These are phyloP conservation scores for Heliconius himera DNA, from an alignment of 1,140 invertebrate genomes.

Conservation along the genomic window DNA sequence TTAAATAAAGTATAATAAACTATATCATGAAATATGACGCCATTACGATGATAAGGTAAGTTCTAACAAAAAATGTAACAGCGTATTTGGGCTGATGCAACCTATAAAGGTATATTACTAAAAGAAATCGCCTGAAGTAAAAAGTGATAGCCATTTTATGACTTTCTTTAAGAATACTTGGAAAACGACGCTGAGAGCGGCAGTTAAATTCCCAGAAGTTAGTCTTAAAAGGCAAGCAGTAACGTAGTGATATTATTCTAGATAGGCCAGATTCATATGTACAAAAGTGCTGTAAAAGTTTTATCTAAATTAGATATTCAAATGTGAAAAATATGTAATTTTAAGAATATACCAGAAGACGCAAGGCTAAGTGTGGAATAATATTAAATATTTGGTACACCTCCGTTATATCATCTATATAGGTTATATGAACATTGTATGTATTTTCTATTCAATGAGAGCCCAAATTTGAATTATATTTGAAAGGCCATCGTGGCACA, in stretches of 20 bases:
- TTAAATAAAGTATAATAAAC: slow-evolving; percentile 8
- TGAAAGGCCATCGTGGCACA: no score
- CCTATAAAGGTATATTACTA: slow-evolving; percentile 22
- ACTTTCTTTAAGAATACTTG: slow-evolving; percentile 1
- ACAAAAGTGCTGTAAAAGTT: background rate
- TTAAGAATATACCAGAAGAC: no score
- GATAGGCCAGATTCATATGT: background rate
- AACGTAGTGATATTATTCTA: background rate
- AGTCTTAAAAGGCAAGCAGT: background rate
- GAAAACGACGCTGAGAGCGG: slow-evolving; percentile 5
- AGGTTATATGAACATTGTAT: no score
- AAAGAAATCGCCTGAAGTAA: slow-evolving; percentile 24
- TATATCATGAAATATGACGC: slow-evolving; percentile 18
- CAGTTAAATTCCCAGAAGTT: slow-evolving; percentile 17
- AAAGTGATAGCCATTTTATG: slow-evolving; percentile 24
- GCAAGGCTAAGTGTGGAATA: no score
- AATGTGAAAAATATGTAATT: background rate
- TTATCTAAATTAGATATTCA: background rate
- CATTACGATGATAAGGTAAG: slow-evolving; percentile 17
- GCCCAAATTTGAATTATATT: no score
- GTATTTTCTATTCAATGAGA: no score
- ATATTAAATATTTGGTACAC: no score
- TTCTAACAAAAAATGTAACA: slow-evolving; percentile 4
- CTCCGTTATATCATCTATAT: no score
- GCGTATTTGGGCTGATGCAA: background rate